These are phyloP conservation scores for Stigmatopora argus DNA, from an alignment of 2,113 vertebrate genomes.

Conservation along the genomic window DNA sequence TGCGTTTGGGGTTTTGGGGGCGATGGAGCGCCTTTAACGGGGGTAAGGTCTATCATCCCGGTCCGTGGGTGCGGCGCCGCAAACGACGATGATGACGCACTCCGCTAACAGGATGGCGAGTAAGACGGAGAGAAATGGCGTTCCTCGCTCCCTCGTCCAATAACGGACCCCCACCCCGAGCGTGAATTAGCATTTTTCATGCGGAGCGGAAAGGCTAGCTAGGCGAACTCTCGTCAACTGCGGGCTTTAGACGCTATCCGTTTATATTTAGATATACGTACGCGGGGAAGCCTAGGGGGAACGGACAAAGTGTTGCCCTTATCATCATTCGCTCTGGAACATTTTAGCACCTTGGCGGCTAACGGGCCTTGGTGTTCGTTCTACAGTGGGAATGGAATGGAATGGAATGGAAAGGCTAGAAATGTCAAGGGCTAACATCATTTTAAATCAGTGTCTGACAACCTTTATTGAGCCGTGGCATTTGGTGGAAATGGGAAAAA, in stretches of 20 bases:
- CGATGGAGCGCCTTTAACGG: constrained; percentile 12
- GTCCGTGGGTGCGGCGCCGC: constrained; percentile 32
- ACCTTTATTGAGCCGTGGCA: neutral
- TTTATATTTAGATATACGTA: constrained; percentile 58
- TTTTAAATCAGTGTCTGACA: neutral
- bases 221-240: constrained; percentile 48
- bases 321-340: constrained; percentile 25
- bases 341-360: constrained; percentile 10
- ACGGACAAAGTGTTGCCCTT: constrained; percentile 27
- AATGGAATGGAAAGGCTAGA: neutral
- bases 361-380: constrained; percentile 1
- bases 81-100: constrained; percentile 28
- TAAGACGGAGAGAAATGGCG: constrained; percentile 25
- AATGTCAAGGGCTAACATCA: neutral
- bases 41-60: constrained; percentile 36
- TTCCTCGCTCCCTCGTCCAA: constrained; percentile 56
- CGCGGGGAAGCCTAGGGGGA: constrained; percentile 33
- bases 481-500: neutral
- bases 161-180: constrained; percentile 54
- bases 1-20: constrained; percentile 22
- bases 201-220: constrained; percentile 59
- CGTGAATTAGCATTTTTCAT: constrained; percentile 72
- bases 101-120: constrained; percentile 12
- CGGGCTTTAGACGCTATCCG: constrained; percentile 45
- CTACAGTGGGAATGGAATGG: neutral